phyloP scores from a whole-genome alignment of 2,888 invertebrate genomes.

The Stenotaenia linearis region DNA sequence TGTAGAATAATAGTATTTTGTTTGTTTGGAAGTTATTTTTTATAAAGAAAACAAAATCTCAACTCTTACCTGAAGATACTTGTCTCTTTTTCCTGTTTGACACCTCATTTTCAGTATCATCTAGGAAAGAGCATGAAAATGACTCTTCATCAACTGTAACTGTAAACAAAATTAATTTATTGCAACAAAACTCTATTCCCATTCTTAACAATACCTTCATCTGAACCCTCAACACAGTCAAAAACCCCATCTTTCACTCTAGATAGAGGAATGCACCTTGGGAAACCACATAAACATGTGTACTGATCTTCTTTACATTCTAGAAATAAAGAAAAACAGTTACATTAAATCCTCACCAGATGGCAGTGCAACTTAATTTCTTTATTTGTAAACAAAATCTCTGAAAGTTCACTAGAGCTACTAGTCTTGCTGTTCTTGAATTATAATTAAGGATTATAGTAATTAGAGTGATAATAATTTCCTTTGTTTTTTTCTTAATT shows the following conservation, averaged over 20 bases:
- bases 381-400: too few species aligned
- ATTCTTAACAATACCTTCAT: constrained; percentile 49
- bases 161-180: background rate
- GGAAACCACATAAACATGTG: constrained; percentile 49
- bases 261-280: constrained; percentile 46
- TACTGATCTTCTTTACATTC: constrained; percentile 48
- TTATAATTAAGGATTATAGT: background rate
- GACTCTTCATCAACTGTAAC: background rate
- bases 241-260: constrained; percentile 47
- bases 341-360: too few species aligned
- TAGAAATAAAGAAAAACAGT: constrained; percentile 38
- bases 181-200: too few species aligned
- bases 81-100: constrained; percentile 13
- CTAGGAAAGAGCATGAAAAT: background rate
- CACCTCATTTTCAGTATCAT: background rate
- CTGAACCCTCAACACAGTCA: constrained; percentile 50
- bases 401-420: too few species aligned
- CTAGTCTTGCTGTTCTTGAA: background rate
- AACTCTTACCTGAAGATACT: constrained; percentile 1
- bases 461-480: background rate
- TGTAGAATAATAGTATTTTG: background rate
- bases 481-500: too few species aligned
- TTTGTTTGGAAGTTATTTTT: background rate
- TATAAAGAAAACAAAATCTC: background rate
- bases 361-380: background rate